Evolutionary conservation across 1,140 invertebrate genomes (phyloP), one percentile per base, ranked within the genome.

Genomic region (Pogonus chalceus): DNA sequence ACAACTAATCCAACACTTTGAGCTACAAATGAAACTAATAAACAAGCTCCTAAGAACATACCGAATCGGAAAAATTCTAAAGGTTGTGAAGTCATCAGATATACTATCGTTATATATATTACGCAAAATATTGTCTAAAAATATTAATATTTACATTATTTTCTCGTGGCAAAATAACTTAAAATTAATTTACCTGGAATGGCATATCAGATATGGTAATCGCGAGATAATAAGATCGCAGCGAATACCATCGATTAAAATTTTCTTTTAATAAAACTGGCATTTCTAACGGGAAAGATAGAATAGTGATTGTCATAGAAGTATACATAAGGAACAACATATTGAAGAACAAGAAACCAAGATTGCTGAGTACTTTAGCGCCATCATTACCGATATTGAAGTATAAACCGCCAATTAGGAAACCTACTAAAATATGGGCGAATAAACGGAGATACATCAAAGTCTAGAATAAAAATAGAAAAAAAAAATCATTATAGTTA

Each of bases 291-390:
- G 94, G 94, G 74, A 98, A 98, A 60, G 94, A 96, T 54, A 98
- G 79, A 66, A 98, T 94, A 7, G 94, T 98, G 54, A 96, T 94
- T 67, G 95, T 98, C 85, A 98, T 93, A 0, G 94, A 93, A 1
- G 93, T 95, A 74, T 97, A 98, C 90, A 98, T 96, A 39, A 97
- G 81, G 78, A 98, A 97, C 58, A 98, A 76, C 85, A 97, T 92
- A 68, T 93, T 95, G 81, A 98, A 97, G 77, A 98, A 98, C 0
- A 98, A 77, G 74, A 93, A 96, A 52, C 92, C 93, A 60, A 95
- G 81, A 70, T 98, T 98, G 68, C 92, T 96, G 47, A 96, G 81
- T 21, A 94, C 92, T 76, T 97, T 96, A 58, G 85, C 85, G 58
- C 90, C 92, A 66, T 96, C 90, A 65, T 95, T 89, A 54, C 93